Evolutionary conservation across 2,888 invertebrate species (phyloP).

Genomic region (Coremacera marginata): DNA sequence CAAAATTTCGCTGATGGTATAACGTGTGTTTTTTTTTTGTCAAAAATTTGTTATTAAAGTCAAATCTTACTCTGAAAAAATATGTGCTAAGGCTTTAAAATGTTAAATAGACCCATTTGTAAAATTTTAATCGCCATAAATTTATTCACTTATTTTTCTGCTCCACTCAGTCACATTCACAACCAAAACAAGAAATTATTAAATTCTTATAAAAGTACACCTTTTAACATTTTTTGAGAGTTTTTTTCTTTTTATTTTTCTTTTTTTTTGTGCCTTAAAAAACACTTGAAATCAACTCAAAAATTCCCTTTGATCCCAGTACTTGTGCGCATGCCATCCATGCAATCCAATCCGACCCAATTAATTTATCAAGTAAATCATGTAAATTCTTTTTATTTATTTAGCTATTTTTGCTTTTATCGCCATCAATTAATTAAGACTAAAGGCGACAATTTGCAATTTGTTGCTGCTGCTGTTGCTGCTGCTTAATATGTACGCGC

Average conservation of each 20-base stretch:
- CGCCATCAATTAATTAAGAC: slow-evolving; percentile 32
- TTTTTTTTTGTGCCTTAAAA: background rate
- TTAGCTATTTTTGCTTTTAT: background rate
- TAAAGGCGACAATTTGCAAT: slow-evolving; percentile 26
- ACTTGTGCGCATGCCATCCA: background rate
- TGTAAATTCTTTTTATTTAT: background rate
- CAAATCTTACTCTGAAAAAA: too few species aligned
- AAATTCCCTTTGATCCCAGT: slow-evolving; percentile 29
- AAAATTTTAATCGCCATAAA: too few species aligned
- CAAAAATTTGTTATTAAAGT: too few species aligned
- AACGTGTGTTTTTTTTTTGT: too few species aligned
- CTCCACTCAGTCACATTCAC: too few species aligned
- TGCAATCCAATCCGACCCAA: slow-evolving; percentile 11
- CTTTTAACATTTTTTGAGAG: background rate
- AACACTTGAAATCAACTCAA: slow-evolving; percentile 26
- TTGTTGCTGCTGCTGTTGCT: background rate
- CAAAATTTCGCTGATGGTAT: too few species aligned
- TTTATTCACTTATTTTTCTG: too few species aligned
- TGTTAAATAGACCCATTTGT: too few species aligned
- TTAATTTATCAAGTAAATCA: slow-evolving; percentile 22
- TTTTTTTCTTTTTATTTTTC: background rate
- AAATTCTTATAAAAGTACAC: too few species aligned
- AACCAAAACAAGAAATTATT: too few species aligned
- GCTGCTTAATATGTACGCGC: background rate
- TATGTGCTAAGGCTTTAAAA: too few species aligned